Evolutionary conservation across 2,797 vertebrate species (phyloP), one percentile per base, ranked within the genome.

Genomic region (Esox masquinongy): DNA sequence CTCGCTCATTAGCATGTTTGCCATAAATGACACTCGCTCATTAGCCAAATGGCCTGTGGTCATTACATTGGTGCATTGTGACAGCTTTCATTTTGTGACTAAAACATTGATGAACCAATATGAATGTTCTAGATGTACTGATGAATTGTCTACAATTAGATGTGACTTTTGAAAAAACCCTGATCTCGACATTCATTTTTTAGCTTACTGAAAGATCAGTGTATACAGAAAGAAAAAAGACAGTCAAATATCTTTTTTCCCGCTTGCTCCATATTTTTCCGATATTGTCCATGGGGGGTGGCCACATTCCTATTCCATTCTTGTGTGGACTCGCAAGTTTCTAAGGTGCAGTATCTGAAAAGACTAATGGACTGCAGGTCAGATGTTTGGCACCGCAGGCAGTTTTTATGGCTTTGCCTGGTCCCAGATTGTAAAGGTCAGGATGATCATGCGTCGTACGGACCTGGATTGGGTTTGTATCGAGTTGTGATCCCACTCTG

Each of bases 281-380:
- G 36, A 22, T 86, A 83, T 75, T 70, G 77, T 68, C 79, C 68
- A 0, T 51, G 81, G 86, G 73, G 83, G 82, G 83, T 22, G 74
- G 51, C 84, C 72, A 76, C 86, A 88, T 91, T 92, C 88, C 84
- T 89, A 64, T 39, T 70, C 66, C 79, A 76, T 66, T 86, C 87
- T 82, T 88, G 82, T 82, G 74, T 79, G 81, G 84, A 87, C 84
- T 77, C 77, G 78, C 72, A 76, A 76, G 77, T 77, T 80, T 68
- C 76, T 29, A 75, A 76, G n/a, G n/a, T n/a, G n/a, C n/a, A 53
- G 77, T 79, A 80, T 34, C 72, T 43, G 75, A 31, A 31, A 68
- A 78, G 8, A 77, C 56, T 24, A 29, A 61, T 79, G 79, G 68
- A 66, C 75, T 63, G 39, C 77, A 85, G 79, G 84, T 87, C 87